Conservation (phyloP, 2,113 vertebrate genomes). For the Lagenorhynchus albirostris region DNA sequence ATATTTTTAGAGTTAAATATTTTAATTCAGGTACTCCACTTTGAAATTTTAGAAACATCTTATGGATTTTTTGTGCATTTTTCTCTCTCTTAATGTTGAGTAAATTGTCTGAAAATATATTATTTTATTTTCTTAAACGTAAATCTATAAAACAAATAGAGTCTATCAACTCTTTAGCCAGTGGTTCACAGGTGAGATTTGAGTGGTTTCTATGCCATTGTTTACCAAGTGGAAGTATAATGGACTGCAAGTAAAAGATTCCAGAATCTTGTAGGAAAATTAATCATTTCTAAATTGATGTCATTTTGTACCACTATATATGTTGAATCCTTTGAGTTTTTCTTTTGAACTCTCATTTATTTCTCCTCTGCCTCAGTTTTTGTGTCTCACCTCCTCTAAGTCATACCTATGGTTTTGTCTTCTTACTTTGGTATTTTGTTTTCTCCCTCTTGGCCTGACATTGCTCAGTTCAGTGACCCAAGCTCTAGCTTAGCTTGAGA, state of each 20-base stretch:
- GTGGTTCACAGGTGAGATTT: background rate
- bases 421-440: background rate
- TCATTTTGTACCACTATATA: background rate
- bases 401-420: background rate
- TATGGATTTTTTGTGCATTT: background rate
- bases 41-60: background rate
- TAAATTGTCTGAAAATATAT: background rate
- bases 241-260: background rate
- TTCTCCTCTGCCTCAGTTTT: background rate
- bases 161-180: background rate
- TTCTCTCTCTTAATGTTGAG: background rate
- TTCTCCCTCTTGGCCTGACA: background rate
- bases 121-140: background rate
- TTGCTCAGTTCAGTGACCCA: background rate
- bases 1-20: background rate
- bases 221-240: background rate
- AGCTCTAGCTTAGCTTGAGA: background rate
- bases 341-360: background rate
- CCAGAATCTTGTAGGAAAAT: background rate
- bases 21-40: background rate
- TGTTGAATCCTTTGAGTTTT: background rate
- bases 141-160: background rate
- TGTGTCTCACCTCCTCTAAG: background rate
- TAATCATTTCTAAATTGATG: background rate
- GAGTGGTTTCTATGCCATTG: background rate